These are phyloP conservation scores for Labeo rohita DNA, from an alignment of 2,113 vertebrate species.

Conservation along the genomic window DNA sequence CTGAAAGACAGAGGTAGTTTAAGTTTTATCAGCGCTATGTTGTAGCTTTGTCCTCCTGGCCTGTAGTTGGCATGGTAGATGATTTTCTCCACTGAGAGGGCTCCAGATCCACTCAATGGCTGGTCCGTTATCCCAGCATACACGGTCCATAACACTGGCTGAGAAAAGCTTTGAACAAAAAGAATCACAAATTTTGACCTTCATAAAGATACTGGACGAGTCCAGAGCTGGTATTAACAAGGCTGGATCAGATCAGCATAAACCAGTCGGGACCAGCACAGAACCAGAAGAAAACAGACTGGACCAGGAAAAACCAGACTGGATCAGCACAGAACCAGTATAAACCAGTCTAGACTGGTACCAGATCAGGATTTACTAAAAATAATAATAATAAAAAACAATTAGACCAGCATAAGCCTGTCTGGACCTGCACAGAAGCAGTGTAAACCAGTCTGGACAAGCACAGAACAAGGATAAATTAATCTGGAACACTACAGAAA, in stretches of 20 bases:
- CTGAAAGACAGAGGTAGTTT: slow-evolving; percentile 52
- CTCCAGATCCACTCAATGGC: slow-evolving; percentile 50
- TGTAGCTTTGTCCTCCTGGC: slow-evolving; percentile 43
- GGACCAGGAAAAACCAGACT: neutral
- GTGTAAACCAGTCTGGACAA: neutral
- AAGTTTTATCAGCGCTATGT: slow-evolving; percentile 62
- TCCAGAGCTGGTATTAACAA: neutral
- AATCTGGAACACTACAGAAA: neutral
- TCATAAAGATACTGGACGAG: neutral
- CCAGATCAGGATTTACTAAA: neutral
- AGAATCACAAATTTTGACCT: neutral
- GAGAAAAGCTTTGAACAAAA: slow-evolving; percentile 48
- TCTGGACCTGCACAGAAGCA: neutral
- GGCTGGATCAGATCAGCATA: neutral
- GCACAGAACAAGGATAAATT: neutral
- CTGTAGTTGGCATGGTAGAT: slow-evolving; percentile 56
- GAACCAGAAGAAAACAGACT: neutral
- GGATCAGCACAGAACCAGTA: neutral
- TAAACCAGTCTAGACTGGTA: neutral
- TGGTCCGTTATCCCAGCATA: slow-evolving; percentile 57
- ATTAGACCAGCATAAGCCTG: neutral
- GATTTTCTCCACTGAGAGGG: slow-evolving; percentile 59
- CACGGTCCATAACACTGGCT: slow-evolving; percentile 55
- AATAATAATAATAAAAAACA: no score
- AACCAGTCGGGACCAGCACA: neutral